Conservation (phyloP, 2,113 vertebrate species). For the Rutilus rutilus region DNA sequence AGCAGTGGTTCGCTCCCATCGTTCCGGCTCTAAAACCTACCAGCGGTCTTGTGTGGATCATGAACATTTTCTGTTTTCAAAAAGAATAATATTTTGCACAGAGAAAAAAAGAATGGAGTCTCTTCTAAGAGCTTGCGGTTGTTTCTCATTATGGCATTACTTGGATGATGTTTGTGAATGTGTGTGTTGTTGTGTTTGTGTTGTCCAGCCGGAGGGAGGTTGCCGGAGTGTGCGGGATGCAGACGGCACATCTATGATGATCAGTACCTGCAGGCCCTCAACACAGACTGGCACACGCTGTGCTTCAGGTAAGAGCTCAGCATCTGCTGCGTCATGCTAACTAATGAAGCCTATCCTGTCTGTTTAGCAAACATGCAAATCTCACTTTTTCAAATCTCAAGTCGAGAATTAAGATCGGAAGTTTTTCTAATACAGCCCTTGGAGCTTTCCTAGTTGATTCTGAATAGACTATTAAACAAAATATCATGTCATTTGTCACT, state of each 20-base stretch:
- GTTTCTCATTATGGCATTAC: no score
- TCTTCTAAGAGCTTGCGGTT: not conserved
- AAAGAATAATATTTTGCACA: not conserved
- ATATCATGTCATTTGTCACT: no score
- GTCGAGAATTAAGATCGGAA: no score
- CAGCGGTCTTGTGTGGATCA: not conserved
- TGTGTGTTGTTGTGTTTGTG: constrained; percentile 50
- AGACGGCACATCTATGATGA: constrained; percentile 90
- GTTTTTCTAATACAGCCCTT: no score
- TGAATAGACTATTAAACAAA: no score
- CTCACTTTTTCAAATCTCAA: no score
- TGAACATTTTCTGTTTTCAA: constrained; percentile 26
- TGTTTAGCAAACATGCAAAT: no score
- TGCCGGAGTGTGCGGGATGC: constrained; percentile 93
- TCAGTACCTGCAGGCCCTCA: constrained; percentile 94
- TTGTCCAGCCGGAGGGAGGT: constrained; percentile 76
- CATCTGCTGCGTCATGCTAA: no score
- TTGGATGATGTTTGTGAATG: not conserved
- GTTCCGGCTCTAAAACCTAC: not conserved
- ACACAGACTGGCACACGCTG: constrained; percentile 87
- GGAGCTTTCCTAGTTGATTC: no score
- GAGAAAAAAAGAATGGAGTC: not conserved
- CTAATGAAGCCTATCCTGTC: no score
- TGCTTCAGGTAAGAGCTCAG: constrained; percentile 84
- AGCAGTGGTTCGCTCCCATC: not conserved